phyloP scores from a whole-genome alignment of 2,888 invertebrate species.

The Nymphalis urticae region DNA sequence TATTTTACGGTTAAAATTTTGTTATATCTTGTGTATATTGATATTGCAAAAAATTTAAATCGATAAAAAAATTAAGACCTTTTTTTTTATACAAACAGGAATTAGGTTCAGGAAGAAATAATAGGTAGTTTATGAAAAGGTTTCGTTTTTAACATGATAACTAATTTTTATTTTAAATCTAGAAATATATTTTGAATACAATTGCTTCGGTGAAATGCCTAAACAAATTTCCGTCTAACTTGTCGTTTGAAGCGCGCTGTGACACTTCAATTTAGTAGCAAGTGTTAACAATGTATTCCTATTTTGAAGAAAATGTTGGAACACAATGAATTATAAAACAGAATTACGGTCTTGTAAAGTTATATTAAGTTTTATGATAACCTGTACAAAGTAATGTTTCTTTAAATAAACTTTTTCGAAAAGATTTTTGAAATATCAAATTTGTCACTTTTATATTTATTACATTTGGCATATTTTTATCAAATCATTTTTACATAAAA shows the following conservation, averaged over 20 bases:
- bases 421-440: too few relatives aligned
- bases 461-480: too few relatives aligned
- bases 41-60: too few relatives aligned
- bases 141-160: not conserved
- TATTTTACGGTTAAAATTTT: too few relatives aligned
- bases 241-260: not conserved
- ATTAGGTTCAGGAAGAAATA: too few relatives aligned
- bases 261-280: constrained; percentile 18
- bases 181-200: not conserved
- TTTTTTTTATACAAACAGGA: too few relatives aligned
- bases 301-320: constrained; percentile 8
- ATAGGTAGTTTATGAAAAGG: not conserved
- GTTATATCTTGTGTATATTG: too few relatives aligned
- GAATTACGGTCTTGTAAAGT: not conserved
- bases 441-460: too few relatives aligned
- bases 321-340: not conserved
- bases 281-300: constrained; percentile 9
- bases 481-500: too few relatives aligned
- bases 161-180: not conserved
- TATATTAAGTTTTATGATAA: not conserved
- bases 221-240: constrained; percentile 7
- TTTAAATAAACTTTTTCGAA: too few relatives aligned
- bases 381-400: not conserved
- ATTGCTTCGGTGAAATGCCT: not conserved
- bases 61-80: too few relatives aligned